phyloP scores from a whole-genome alignment of 2,797 vertebrate genomes.

The Siniperca obscura region DNA sequence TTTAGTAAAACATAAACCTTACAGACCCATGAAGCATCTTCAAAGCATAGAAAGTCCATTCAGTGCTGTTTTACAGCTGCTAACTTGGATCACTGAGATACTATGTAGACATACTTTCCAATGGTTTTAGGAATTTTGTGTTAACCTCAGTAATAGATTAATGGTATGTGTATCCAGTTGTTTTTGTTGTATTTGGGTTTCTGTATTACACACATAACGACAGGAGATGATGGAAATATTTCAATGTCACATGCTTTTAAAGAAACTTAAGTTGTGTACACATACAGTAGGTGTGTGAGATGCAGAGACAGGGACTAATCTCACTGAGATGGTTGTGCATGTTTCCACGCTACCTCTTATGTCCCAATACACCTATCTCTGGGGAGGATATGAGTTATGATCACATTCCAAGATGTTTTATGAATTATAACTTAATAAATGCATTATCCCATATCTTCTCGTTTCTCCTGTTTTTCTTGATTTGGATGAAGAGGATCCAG shows the following conservation, averaged over 20 bases:
- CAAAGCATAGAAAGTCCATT: not conserved
- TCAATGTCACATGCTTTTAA: not conserved
- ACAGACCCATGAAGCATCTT: not conserved
- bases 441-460: not conserved
- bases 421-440: constrained; percentile 56
- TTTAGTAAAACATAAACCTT: not conserved
- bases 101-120: not conserved
- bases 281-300: not conserved
- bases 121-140: not conserved
- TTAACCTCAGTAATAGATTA: constrained; percentile 1
- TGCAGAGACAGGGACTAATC: not conserved
- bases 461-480: not conserved
- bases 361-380: not conserved
- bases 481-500: not conserved
- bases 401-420: constrained; percentile 30
- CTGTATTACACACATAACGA: not conserved
- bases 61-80: not conserved
- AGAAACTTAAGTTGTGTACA: not conserved
- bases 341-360: not conserved
- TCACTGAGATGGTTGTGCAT: not conserved
- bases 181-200: not conserved
- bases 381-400: not conserved
- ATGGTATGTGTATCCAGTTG: not conserved
- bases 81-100: not conserved
- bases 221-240: too few species aligned